A percentile compares a stretch with the other conserved stretches of the same genome.
Evolutionary conservation across 2,113 vertebrate species (phyloP).

Genomic region (Trematocara zebra): DNA sequence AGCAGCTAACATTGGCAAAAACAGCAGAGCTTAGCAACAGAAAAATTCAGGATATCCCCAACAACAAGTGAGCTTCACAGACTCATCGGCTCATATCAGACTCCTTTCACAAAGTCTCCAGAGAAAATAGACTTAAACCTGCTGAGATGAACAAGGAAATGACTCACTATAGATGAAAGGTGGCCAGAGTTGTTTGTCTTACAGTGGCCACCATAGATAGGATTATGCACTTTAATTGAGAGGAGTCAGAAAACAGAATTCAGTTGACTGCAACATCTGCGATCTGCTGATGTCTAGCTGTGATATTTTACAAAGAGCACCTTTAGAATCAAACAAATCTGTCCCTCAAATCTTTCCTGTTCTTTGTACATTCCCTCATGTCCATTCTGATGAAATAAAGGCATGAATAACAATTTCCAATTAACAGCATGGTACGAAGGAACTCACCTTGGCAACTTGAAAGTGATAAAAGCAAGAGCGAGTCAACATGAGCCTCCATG

Average conservation of each 20-base stretch:
- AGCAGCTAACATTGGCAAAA: neutral
- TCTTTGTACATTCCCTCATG: neutral
- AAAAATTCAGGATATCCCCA: accelerated
- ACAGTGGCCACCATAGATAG: neutral
- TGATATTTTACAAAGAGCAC: neutral
- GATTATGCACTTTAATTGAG: neutral
- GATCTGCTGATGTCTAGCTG: neutral
- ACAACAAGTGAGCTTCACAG: neutral
- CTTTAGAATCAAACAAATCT: neutral
- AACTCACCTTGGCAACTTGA: neutral
- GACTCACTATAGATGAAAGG: neutral
- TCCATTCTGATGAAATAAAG: neutral
- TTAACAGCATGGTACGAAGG: neutral
- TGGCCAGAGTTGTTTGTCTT: neutral
- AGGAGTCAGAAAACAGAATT: neutral
- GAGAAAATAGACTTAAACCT: neutral
- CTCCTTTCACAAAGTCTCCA: neutral
- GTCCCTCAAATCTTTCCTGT: neutral
- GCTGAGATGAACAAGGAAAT: neutral
- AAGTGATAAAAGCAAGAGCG: neutral
- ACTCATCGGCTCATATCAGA: neutral
- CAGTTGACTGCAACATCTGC: neutral
- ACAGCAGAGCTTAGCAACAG: accelerated
- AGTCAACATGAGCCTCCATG: neutral
- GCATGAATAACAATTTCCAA: neutral